Conservation (phyloP, 2,888 invertebrate genomes). For the Watsonalla binaria region DNA sequence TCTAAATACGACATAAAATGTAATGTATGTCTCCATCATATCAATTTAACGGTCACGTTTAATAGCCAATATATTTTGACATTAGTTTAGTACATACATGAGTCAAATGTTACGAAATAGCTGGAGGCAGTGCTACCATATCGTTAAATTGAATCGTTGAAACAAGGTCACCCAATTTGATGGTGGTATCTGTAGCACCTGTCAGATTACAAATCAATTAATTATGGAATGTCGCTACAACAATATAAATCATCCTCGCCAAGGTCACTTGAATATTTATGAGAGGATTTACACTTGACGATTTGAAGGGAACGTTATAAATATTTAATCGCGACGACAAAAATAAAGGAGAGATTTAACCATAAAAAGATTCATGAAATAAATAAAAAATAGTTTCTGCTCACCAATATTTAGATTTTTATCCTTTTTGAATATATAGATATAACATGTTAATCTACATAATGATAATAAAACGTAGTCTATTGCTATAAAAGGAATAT, state of each 20-base stretch:
- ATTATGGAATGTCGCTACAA: conserved; percentile 26
- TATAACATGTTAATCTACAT: too few species aligned
- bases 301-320: background rate
- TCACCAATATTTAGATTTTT: too few species aligned
- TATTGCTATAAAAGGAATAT: too few species aligned
- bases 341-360: too few species aligned
- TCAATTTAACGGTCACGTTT: background rate
- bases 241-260: conserved; percentile 36
- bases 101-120: background rate
- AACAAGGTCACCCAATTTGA: conserved; percentile 18
- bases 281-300: conserved; percentile 4
- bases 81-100: background rate
- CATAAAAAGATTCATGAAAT: too few species aligned
- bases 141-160: conserved; percentile 3
- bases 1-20: background rate
- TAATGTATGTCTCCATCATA: background rate
- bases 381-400: too few species aligned
- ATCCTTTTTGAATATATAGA: too few species aligned
- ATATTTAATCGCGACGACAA: background rate
- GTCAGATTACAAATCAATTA: conserved; percentile 34
- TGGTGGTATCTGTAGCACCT: conserved; percentile 21
- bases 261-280: conserved; percentile 41
- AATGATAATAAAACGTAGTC: too few species aligned
- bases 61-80: background rate
- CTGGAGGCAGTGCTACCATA: background rate